Evolutionary conservation across 2,797 vertebrate genomes (phyloP).

Genomic region (Rhinichthys osculus): DNA sequence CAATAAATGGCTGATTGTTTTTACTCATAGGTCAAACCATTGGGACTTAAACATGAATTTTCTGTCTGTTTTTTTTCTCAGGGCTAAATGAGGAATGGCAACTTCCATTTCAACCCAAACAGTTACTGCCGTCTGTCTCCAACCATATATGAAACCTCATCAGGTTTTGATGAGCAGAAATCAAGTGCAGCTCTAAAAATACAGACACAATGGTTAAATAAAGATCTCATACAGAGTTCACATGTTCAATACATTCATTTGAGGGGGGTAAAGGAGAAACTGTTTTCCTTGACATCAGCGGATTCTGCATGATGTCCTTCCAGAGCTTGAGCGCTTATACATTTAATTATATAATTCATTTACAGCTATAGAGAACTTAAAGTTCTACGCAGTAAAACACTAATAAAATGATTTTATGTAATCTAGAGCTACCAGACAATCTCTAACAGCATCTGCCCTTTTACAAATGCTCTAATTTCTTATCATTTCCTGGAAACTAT

Average conservation of each 20-base stretch:
- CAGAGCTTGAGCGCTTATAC: background rate
- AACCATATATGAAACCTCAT: background rate
- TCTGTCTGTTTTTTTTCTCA: background rate
- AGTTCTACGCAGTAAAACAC: background rate
- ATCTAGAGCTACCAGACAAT: background rate
- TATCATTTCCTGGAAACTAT: background rate
- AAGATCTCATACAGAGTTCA: background rate
- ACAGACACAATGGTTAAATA: background rate
- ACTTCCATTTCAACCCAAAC: conserved; percentile 3
- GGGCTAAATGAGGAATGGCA: background rate
- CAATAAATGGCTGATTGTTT: conserved; percentile 21
- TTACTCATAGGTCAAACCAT: conserved; percentile 4
- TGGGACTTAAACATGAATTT: conserved; percentile 1
- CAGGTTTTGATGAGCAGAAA: background rate
- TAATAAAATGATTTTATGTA: background rate
- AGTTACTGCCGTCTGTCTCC: background rate
- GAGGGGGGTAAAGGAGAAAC: background rate
- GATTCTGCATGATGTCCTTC: background rate
- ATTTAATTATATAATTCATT: background rate
- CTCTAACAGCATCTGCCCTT: background rate
- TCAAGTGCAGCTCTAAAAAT: conserved; percentile 6
- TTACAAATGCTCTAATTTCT: conserved; percentile 11
- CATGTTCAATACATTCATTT: background rate
- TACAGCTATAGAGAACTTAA: background rate
- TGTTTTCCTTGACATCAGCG: background rate